phyloP scores from a whole-genome alignment of 2,797 vertebrate species.

The Diplodus puntazzo region DNA sequence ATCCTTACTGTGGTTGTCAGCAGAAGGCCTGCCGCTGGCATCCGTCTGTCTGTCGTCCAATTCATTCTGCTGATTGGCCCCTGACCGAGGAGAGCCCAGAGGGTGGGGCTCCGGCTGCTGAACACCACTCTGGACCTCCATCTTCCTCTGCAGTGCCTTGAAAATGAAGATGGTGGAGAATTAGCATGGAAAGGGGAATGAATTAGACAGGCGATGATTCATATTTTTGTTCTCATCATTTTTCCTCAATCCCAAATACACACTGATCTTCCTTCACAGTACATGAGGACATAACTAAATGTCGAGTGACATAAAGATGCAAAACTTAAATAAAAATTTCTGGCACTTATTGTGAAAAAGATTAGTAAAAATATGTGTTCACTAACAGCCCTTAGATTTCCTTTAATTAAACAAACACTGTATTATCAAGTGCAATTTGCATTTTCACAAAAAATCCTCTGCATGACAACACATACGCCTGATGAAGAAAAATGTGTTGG shows the following conservation, averaged over 20 bases:
- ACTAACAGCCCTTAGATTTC: not conserved
- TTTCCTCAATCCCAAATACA: not conserved
- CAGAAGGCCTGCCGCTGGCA: constrained; percentile 70
- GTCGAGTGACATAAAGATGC: not conserved
- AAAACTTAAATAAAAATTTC: too few species aligned
- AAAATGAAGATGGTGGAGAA: constrained; percentile 60
- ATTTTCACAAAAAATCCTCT: not conserved
- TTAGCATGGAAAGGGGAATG: not conserved
- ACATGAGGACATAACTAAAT: too few species aligned
- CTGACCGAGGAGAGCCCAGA: constrained; percentile 81
- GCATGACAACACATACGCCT: not conserved
- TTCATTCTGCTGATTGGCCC: constrained; percentile 85
- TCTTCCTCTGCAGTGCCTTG: constrained; percentile 86
- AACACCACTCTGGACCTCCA: constrained; percentile 90
- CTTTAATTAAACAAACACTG: not conserved
- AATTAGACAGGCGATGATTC: constrained; percentile 12
- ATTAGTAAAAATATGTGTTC: not conserved
- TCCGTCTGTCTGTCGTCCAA: constrained; percentile 81
- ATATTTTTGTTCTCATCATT: constrained; percentile 1
- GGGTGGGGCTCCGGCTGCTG: constrained; percentile 86
- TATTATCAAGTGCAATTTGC: not conserved
- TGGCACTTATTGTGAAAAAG: not conserved
- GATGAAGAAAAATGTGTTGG: constrained; percentile 7
- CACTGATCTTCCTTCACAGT: not conserved
- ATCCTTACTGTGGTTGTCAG: constrained; percentile 83